phyloP scores from a whole-genome alignment of 2,888 invertebrate species.

The Frankliniella intonsa region DNA sequence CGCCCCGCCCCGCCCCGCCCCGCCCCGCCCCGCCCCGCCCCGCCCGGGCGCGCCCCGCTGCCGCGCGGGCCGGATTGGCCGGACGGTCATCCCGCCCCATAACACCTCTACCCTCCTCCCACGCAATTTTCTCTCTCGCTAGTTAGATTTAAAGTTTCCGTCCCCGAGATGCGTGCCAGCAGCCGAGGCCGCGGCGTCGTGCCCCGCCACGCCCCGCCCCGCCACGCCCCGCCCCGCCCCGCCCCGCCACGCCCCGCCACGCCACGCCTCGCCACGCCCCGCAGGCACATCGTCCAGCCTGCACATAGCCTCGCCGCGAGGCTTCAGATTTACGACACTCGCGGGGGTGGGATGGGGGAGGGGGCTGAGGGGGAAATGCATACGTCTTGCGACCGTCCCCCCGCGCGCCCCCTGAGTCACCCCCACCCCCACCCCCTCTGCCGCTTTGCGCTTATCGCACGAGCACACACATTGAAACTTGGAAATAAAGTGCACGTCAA shows the following conservation, averaged over 20 bases:
- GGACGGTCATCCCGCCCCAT: background rate
- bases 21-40: too few species aligned
- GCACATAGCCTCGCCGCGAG: background rate
- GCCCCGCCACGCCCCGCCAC: background rate
- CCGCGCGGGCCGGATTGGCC: background rate
- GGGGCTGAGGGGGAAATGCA: background rate
- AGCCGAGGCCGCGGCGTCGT: background rate
- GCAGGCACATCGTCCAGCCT: constrained; percentile 59
- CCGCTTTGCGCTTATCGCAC: too few species aligned
- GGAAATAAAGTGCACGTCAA: too few species aligned
- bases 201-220: constrained; percentile 36
- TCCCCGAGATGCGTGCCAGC: constrained; percentile 17
- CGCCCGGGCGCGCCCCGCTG: background rate
- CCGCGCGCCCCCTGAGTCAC: too few species aligned
- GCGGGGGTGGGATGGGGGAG: background rate
- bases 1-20: background rate
- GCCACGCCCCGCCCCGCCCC: background rate
- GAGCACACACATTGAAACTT: too few species aligned
- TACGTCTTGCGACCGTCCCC: too few species aligned
- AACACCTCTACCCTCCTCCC: background rate
- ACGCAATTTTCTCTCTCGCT: constrained; percentile 2
- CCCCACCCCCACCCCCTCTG: too few species aligned
- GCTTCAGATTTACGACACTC: background rate
- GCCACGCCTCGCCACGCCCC: background rate
- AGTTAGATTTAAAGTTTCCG: constrained; percentile 19